Evolutionary conservation across 2,797 vertebrate species (phyloP).

Genomic region (Pangasius djambal): DNA sequence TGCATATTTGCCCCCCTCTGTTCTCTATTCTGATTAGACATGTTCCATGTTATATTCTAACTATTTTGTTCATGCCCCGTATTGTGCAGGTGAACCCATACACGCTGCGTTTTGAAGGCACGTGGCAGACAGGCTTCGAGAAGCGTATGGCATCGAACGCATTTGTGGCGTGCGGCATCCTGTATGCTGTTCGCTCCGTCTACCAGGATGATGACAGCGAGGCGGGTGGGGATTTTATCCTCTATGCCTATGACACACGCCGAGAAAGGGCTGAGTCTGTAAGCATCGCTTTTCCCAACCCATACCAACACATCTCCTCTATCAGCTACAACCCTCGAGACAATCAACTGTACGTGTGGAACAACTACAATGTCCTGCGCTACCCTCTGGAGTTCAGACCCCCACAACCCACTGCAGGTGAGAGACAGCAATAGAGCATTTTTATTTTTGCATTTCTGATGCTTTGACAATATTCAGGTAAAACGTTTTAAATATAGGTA

Average conservation of each 20-base stretch:
- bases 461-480: background rate
- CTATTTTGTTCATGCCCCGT: background rate
- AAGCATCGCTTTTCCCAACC: constrained; percentile 89
- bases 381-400: constrained; percentile 88
- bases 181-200: constrained; percentile 88
- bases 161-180: constrained; percentile 92
- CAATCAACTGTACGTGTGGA: constrained; percentile 95
- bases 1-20: background rate
- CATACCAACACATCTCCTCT: constrained; percentile 92
- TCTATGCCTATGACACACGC: constrained; percentile 91
- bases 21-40: background rate
- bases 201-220: constrained; percentile 91
- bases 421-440: constrained; percentile 3
- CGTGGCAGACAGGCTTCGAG: constrained; percentile 91
- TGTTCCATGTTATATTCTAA: background rate
- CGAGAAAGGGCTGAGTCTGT: constrained; percentile 81
- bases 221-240: constrained; percentile 84
- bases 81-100: constrained; percentile 87
- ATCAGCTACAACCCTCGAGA: constrained; percentile 94
- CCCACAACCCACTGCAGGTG: constrained; percentile 83
- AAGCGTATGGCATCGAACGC: constrained; percentile 91
- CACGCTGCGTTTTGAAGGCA: constrained; percentile 91
- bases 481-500: background rate
- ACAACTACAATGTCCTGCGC: constrained; percentile 90
- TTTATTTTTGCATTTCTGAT: background rate